phyloP scores from a whole-genome alignment of 2,113 vertebrate species.

The Paratilapia polleni region DNA sequence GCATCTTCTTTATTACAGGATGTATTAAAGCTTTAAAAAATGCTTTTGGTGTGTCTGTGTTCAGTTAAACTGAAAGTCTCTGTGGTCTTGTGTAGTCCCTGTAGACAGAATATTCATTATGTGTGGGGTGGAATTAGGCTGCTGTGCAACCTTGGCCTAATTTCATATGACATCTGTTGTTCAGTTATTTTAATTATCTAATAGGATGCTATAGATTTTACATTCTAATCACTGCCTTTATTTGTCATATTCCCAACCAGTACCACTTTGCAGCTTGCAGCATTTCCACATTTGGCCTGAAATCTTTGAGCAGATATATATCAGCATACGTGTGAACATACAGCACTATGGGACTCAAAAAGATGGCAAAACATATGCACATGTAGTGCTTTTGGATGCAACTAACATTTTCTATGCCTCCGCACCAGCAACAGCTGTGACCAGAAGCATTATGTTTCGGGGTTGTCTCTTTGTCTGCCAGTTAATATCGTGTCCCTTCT shows the following conservation, averaged over 20 bases:
- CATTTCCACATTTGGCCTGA: background rate
- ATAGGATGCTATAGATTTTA: background rate
- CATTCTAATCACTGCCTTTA: background rate
- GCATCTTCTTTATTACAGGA: background rate
- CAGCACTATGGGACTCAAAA: slow-evolving; percentile 1
- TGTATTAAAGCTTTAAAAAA: background rate
- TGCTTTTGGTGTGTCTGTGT: background rate
- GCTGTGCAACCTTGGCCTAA: slow-evolving; percentile 40
- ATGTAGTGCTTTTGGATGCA: background rate
- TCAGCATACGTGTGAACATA: background rate
- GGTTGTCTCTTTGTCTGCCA: no score
- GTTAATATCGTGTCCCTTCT: no score
- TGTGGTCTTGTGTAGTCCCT: slow-evolving; percentile 11
- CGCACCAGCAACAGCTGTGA: no score
- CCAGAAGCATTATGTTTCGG: no score
- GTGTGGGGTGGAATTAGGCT: slow-evolving; percentile 11
- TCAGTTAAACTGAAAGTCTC: slow-evolving; percentile 5
- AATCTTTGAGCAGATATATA: slow-evolving; percentile 7
- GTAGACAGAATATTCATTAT: slow-evolving; percentile 26
- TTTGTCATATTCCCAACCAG: background rate
- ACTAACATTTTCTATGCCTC: no score
- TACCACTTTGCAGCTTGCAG: background rate
- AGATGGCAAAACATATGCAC: background rate
- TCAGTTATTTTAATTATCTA: background rate
- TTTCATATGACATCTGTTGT: slow-evolving; percentile 26